phyloP scores from a whole-genome alignment of 1,140 invertebrate genomes.

The Euwallacea fornicatus region DNA sequence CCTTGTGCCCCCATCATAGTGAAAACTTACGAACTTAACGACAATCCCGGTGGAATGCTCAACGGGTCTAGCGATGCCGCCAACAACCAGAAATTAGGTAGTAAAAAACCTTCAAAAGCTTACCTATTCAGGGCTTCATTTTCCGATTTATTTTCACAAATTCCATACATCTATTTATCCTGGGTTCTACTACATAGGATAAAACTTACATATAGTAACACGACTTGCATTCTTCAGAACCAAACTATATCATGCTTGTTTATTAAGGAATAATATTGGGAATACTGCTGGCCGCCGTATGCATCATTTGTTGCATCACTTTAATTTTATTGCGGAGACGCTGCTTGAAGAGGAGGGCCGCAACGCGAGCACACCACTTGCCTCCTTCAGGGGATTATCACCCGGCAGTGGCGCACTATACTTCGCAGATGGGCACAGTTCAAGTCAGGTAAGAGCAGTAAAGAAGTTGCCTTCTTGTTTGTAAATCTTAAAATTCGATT shows the following conservation, averaged over 20 bases:
- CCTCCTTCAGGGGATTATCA: conserved; percentile 41
- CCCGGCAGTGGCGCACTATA: conserved; percentile 44
- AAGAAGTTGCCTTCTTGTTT: no score
- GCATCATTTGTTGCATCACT: conserved; percentile 51
- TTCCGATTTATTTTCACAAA: no score
- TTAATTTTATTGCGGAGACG: conserved; percentile 50
- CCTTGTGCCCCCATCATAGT: conserved; percentile 54
- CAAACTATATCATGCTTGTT: neutral
- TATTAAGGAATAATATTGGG: conserved; percentile 52
- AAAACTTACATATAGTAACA: no score
- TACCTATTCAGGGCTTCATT: no score
- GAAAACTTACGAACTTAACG: conserved; percentile 40
- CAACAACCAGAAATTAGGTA: conserved; percentile 54
- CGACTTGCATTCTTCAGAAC: no score
- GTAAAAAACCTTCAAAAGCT: conserved; percentile 3
- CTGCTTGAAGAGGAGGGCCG: conserved; percentile 47
- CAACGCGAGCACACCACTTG: conserved; percentile 30
- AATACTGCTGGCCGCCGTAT: conserved; percentile 48
- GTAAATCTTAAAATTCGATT: neutral
- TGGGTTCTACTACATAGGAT: no score
- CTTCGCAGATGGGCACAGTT: conserved; percentile 38
- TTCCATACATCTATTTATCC: neutral
- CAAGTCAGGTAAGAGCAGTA: conserved; percentile 38
- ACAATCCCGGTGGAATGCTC: conserved; percentile 13
- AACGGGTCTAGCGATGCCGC: conserved; percentile 41